Evolutionary conservation across 2,888 invertebrate species (phyloP).

Genomic region (Pollenia amentaria): DNA sequence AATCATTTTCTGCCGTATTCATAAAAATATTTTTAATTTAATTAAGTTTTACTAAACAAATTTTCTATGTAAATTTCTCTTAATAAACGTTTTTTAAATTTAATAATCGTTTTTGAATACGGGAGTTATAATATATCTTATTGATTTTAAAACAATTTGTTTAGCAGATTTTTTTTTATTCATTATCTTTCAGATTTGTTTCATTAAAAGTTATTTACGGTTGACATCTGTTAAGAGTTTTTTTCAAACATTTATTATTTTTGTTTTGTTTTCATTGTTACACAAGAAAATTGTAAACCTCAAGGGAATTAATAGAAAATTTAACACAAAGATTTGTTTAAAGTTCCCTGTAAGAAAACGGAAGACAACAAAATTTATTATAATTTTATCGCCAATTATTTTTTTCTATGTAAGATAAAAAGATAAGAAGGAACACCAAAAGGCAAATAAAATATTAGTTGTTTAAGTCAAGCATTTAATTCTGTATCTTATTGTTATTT

Average conservation of each 20-base stretch:
- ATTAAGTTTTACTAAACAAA: too few species aligned
- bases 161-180: background rate
- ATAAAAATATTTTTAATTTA: too few species aligned
- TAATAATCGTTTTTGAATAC: too few species aligned
- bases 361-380: slow-evolving; percentile 22
- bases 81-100: too few species aligned
- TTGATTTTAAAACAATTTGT: slow-evolving; percentile 10
- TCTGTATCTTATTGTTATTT: background rate
- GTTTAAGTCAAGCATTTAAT: slow-evolving; percentile 13
- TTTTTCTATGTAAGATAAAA: too few species aligned
- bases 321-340: slow-evolving; percentile 6
- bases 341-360: background rate
- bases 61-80: too few species aligned
- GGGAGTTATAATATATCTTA: too few species aligned
- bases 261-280: background rate
- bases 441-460: background rate
- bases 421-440: background rate
- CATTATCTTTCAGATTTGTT: background rate
- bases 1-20: too few species aligned
- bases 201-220: slow-evolving; percentile 11
- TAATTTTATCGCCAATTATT: slow-evolving; percentile 7
- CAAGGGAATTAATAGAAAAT: slow-evolving; percentile 12
- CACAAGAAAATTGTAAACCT: slow-evolving; percentile 7
- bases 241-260: slow-evolving; percentile 6
- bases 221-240: slow-evolving; percentile 10